Base-by-base conservation (phyloP, 2,113 vertebrate genomes). In the Gymnarchus niloticus region DNA sequence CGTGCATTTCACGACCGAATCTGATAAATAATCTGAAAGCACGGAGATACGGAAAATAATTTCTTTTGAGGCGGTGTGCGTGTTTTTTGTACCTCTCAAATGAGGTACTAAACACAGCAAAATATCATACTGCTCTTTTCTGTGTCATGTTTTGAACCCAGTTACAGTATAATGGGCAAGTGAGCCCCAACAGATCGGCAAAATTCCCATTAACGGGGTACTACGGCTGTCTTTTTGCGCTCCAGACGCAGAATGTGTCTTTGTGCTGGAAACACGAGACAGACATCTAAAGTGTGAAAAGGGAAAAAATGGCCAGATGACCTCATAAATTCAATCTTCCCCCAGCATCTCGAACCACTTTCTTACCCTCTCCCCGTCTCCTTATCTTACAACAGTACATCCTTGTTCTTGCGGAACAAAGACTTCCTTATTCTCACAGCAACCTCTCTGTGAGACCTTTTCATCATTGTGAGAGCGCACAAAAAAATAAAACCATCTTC, bases 401-500 rank as follows among this genome's bases (percentile, higher is more conserved):
- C 65, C 84, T 56, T 76, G 49, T 85, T 56, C 51, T 19, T 9
- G 6, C 33, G 52, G 49, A 85, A 73, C 65, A 49, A 85, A 41
- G 84, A 56, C 83, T 44, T 12, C 49, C 69, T 52, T 85, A 48
- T 73, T 77, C 84, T 85, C 49, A 37, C 65, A 85, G 28, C 19
- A 85, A 54, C n/a, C 65, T 77, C 84, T 23, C 19, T 23, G 46
- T 21, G 37, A 85, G 84, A 76, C 61, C 84, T 76, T 85, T 85
- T 77, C 84, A 76, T 56, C 65, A 85, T 37, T 44, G 84, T 44
- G 33, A 48, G 59, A 69, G 14, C 25, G 9, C 41, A 33, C 57
- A 73, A 28, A 33, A 41, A 84, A 65, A 65, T 49, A 46, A 52
- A 69, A 84, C 49, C 17, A 49, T 49, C 48, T 73, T 69, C 61